Evolutionary conservation across 2,888 invertebrate species (phyloP).

Genomic region (Erpobdella octoculata): DNA sequence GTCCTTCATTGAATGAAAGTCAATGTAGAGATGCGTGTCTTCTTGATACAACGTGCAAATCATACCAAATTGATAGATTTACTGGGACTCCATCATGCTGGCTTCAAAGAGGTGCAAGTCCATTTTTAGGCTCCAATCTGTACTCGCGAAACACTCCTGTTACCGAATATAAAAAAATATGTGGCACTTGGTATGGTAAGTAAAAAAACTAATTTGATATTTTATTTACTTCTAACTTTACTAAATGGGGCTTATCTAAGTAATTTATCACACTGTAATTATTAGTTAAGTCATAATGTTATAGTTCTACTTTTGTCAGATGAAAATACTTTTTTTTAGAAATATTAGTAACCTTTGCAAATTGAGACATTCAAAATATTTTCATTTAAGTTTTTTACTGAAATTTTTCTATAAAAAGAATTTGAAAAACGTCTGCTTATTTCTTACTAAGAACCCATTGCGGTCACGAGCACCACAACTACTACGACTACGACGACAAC

Average conservation of each 20-base stretch:
- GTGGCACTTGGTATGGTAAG: constrained; percentile 8
- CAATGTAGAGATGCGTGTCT: constrained; percentile 9
- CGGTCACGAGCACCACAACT: neutral
- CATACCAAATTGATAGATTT: constrained; percentile 25
- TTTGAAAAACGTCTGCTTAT: neutral
- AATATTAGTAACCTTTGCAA: too few species aligned
- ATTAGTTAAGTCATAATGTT: too few species aligned
- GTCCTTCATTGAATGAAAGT: neutral
- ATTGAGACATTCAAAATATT: neutral
- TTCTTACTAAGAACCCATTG: neutral
- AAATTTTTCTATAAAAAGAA: neutral
- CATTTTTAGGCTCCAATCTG: constrained; percentile 8
- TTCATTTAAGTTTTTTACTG: neutral
- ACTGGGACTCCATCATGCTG: neutral
- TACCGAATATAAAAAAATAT: constrained; percentile 13
- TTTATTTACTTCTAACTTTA: too few species aligned
- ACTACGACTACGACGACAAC: constrained; percentile 17
- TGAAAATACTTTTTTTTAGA: too few species aligned
- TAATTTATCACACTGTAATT: too few species aligned
- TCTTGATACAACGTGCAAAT: constrained; percentile 3
- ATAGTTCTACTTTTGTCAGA: too few species aligned
- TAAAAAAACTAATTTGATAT: neutral
- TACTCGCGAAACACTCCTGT: neutral
- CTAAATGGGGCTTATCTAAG: too few species aligned
- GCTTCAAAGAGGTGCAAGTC: constrained; percentile 16